Percentiles rank a stretch among this genome's conserved stretches.
Evolutionary conservation across 1,140 invertebrate genomes (phyloP).

Genomic region (Apis cerana): DNA sequence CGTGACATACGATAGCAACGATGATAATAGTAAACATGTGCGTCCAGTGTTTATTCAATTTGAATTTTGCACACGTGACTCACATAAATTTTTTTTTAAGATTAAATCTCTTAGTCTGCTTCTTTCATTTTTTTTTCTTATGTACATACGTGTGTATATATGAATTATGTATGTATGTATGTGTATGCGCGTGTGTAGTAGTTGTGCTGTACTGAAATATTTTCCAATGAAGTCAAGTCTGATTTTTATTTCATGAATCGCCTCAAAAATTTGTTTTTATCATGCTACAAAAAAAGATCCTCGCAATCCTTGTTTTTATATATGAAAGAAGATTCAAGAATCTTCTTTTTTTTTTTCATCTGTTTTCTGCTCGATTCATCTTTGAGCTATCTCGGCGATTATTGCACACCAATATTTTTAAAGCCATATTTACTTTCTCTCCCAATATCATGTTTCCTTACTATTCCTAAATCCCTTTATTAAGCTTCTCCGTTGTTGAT

Average conservation of each 20-base stretch:
- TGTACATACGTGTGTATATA: background rate
- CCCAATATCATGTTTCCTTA: background rate
- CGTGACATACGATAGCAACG: background rate
- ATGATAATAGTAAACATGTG: slow-evolving; percentile 28
- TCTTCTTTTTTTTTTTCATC: background rate
- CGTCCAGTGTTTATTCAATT: slow-evolving; percentile 19
- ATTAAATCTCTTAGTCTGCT: background rate
- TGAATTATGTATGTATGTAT: background rate
- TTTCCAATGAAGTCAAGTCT: slow-evolving; percentile 16
- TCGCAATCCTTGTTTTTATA: background rate
- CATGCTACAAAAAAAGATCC: slow-evolving; percentile 29
- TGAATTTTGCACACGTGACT: slow-evolving; percentile 31
- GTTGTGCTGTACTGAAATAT: slow-evolving; percentile 47
- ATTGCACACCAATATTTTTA: slow-evolving; percentile 47
- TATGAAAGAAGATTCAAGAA: slow-evolving; percentile 24
- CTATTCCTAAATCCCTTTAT: background rate
- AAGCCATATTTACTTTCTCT: background rate
- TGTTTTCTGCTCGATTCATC: background rate
- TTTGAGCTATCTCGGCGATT: slow-evolving; percentile 19
- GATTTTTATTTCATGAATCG: background rate
- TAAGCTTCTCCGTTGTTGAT: background rate
- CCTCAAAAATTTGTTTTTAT: background rate
- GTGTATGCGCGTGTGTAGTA: slow-evolving; percentile 20
- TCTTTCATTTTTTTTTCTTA: background rate
- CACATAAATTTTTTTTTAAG: slow-evolving; percentile 16